These are phyloP conservation scores for Onychostruthus taczanowskii DNA, from an alignment of 2,113 vertebrate genomes.

Conservation along the genomic window DNA sequence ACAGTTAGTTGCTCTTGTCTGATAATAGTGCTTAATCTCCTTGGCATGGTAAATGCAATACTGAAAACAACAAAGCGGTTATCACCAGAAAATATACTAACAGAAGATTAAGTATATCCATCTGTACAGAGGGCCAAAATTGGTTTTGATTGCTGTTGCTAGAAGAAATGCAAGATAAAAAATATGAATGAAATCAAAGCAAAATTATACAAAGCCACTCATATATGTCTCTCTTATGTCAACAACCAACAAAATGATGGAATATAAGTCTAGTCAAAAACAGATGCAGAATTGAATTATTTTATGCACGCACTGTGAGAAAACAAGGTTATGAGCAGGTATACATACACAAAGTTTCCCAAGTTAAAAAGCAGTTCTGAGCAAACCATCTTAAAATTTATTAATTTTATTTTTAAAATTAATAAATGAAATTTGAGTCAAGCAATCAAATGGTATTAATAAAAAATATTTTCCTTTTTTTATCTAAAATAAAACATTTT, in stretches of 20 bases:
- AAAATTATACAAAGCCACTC: neutral
- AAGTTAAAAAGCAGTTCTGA: neutral
- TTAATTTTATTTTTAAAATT: neutral
- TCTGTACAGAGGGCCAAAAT: neutral
- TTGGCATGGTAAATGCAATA: neutral
- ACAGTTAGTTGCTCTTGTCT: neutral
- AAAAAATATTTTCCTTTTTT: neutral
- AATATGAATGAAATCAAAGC: neutral
- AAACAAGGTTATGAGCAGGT: neutral
- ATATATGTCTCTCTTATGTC: neutral
- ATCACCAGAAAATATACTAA: neutral
- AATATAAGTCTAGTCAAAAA: neutral
- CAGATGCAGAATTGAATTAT: neutral
- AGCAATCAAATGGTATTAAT: rapidly evolving
- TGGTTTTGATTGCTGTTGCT: neutral
- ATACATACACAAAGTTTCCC: neutral
- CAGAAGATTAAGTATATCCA: neutral
- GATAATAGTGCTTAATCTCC: neutral
- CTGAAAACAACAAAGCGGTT: neutral
- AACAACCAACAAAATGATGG: neutral
- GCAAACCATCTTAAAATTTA: neutral
- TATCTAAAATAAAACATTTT: neutral
- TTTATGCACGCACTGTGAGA: neutral
- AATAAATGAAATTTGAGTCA: neutral
- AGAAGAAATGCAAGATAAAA: neutral